Conservation (phyloP, 1,140 invertebrate genomes). For the Neotoxoptera formosana region DNA sequence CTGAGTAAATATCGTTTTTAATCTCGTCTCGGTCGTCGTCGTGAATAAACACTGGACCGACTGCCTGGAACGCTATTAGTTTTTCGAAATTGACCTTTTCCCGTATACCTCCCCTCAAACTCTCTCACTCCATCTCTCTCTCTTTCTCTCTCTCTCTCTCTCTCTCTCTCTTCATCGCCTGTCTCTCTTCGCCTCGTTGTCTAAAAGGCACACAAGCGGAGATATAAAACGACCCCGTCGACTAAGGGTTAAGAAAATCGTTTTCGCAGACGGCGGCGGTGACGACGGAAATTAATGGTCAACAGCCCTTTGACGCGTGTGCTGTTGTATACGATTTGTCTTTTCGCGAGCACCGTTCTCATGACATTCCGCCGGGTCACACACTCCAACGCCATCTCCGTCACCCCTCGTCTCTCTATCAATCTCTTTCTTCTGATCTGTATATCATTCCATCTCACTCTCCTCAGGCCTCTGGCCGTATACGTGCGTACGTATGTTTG, state of each 20-base stretch:
- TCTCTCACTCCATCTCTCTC: background rate
- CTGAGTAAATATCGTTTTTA: slow-evolving; percentile 37
- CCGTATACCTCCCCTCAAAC: background rate
- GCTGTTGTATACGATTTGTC: slow-evolving; percentile 2
- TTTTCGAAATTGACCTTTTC: slow-evolving; percentile 50
- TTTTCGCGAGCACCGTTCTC: background rate
- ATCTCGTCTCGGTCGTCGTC: background rate
- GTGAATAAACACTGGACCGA: slow-evolving; percentile 30
- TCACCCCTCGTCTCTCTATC: background rate
- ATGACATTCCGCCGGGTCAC: background rate
- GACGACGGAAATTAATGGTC: slow-evolving; percentile 46
- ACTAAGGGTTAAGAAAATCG: slow-evolving; percentile 44
- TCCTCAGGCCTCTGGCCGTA: background rate
- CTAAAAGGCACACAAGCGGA: background rate
- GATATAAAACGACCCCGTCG: slow-evolving; percentile 24
- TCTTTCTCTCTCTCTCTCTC: too few relatives aligned
- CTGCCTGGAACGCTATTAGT: slow-evolving; percentile 40
- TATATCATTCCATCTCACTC: background rate
- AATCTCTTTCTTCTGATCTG: background rate
- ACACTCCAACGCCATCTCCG: background rate
- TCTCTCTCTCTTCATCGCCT: too few relatives aligned
- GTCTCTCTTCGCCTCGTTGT: background rate
- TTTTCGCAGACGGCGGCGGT: slow-evolving; percentile 4
- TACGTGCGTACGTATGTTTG: background rate
- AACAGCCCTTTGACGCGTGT: background rate